Percentiles rank a stretch among this genome's conserved stretches.
Conservation (phyloP, 2,113 vertebrate genomes). For the Colossoma macropomum region DNA sequence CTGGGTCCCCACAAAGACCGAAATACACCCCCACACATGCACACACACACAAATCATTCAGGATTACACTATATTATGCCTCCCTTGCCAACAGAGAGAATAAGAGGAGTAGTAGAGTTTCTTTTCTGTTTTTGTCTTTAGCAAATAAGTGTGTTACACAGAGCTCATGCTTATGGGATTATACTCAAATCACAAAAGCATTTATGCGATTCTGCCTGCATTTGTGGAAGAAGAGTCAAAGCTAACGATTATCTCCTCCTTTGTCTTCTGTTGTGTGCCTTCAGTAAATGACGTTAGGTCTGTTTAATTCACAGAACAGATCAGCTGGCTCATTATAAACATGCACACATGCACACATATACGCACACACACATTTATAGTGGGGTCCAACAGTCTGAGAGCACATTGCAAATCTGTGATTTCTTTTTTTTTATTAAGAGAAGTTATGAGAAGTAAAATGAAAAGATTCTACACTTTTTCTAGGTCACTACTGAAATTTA, state of each 20-base stretch:
- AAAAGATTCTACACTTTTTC: too few species aligned
- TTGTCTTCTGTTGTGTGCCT: background rate
- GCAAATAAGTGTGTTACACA: background rate
- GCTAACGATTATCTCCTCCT: background rate
- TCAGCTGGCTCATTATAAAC: constrained; percentile 58
- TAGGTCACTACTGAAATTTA: too few species aligned
- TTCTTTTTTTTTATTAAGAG: too few species aligned
- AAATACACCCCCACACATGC: background rate
- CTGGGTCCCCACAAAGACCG: background rate
- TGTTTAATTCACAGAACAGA: constrained; percentile 54
- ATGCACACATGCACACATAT: background rate
- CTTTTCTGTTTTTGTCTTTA: background rate
- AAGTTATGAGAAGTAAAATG: too few species aligned
- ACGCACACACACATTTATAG: background rate
- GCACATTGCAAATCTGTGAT: too few species aligned
- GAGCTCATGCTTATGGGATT: background rate
- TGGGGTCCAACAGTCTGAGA: too few species aligned
- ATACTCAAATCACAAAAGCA: constrained; percentile 10
- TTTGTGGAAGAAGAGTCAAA: background rate
- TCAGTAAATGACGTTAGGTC: background rate
- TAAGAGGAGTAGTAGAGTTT: background rate
- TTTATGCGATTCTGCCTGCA: background rate
- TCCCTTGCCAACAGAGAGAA: background rate
- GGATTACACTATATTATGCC: constrained; percentile 30
- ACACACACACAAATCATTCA: background rate